Evolutionary conservation across 1,140 invertebrate species (phyloP), one percentile per base, ranked within the genome.

Genomic region (Schlechtendalia chinensis): DNA sequence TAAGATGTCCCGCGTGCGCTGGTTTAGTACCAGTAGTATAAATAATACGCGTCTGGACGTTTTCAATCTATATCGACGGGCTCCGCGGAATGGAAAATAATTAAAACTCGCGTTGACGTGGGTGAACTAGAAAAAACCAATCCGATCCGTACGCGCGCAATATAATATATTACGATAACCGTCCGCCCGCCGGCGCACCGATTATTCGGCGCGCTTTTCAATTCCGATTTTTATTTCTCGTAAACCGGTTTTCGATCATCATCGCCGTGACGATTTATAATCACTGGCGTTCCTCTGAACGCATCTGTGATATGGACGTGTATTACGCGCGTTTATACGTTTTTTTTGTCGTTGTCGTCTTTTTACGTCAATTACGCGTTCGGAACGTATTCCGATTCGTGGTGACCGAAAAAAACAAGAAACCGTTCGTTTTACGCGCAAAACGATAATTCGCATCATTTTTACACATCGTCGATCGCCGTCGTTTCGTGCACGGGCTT

Each of bases 191-290:
- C 24, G 50, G 17, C 69, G 24, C 27, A 54, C 47, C 69, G 54
- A 72, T 72, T 72, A 72, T 72, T 54, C 50, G 24, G 54, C 47
- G 47, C 17, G 16, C 22, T 69, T 69, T 50, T 69, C 67, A 54
- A 54, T 72, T 54, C 29, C 54, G 29, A 19, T 29, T 53, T 54
- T 10, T 8, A n/a, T n/a, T n/a, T n/a, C n/a, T n/a, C n/a, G n/a
- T n/a, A 72, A 72, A 72, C 69, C 47, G n/a, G 69, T 54, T 72
- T 71, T 53, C 17, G 29, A 71, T 19, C 14, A 8, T 53, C 16
- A 29, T 54, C 47, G 14, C 53, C 54, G 32, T 8, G 24, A 27
- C 24, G 53, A 72, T 45, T 72, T 24, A 72, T 72, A n/a, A n/a
- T 72, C 24, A 72, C 10, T 19, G 5, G 16, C 24, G 47, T 71